Evolutionary conservation across 2,113 vertebrate genomes (phyloP).

Genomic region (Anoura caudifer): DNA sequence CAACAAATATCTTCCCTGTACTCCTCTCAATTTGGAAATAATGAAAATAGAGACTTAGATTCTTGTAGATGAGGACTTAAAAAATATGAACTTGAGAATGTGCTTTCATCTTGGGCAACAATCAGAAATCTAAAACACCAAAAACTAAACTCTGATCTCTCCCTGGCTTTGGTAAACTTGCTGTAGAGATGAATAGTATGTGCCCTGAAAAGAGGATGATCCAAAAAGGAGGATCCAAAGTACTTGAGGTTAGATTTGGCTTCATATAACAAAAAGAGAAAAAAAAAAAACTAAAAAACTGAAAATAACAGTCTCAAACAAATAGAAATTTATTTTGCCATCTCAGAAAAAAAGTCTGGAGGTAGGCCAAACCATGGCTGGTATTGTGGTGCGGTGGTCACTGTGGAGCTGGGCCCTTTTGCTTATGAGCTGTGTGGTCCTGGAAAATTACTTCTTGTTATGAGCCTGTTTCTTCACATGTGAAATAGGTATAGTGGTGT

Average conservation of each 20-base stretch:
- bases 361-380: neutral
- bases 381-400: neutral
- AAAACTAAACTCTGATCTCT: neutral
- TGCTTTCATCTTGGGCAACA: neutral
- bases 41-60: neutral
- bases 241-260: neutral
- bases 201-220: neutral
- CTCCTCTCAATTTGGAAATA: neutral
- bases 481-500: neutral
- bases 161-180: neutral
- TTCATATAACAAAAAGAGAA: neutral
- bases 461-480: neutral
- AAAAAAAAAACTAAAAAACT: neutral
- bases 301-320: neutral
- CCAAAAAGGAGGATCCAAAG: neutral
- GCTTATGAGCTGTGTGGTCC: neutral
- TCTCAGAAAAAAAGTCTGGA: neutral
- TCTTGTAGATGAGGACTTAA: neutral
- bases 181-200: neutral
- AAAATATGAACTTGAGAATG: neutral
- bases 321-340: neutral
- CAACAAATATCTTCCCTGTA: neutral
- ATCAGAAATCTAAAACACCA: neutral
- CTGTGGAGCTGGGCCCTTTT: neutral
- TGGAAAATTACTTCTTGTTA: neutral